phyloP scores from a whole-genome alignment of 64 coral and sea anemone species.

The Montipora foliosa region DNA sequence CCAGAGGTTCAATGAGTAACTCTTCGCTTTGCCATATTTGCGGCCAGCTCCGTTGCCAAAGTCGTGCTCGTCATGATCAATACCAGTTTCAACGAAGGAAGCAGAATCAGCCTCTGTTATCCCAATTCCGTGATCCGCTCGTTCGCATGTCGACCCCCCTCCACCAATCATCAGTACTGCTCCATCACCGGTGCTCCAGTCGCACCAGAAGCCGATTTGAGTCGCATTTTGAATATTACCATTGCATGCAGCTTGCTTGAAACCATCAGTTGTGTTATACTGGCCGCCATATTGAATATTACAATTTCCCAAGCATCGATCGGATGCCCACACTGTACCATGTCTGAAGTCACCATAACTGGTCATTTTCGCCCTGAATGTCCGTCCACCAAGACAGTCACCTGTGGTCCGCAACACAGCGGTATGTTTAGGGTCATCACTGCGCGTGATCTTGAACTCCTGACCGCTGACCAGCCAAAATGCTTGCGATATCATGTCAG shows the following conservation, averaged over 20 bases:
- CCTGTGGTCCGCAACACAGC: background rate
- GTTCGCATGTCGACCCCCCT: too few species aligned
- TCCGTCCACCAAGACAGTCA: slow-evolving; percentile 2
- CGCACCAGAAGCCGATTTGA: slow-evolving; percentile 23
- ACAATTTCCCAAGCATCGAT: slow-evolving; percentile 17
- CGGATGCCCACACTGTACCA: background rate
- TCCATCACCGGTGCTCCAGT: background rate
- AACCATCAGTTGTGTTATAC: background rate
- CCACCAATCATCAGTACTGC: background rate
- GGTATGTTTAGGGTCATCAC: slow-evolving; percentile 33
- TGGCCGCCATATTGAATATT: slow-evolving; percentile 3
- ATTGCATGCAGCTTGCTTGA: background rate
- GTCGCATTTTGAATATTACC: background rate
- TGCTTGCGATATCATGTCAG: slow-evolving; percentile 44
- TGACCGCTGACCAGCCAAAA: slow-evolving; percentile 37
- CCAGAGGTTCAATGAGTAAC: too few species aligned
- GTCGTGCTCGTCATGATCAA: too few species aligned
- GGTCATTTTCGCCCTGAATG: slow-evolving; percentile 31
- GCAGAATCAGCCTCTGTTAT: too few species aligned
- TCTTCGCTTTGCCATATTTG: too few species aligned
- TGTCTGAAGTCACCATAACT: slow-evolving; percentile 28
- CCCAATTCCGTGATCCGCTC: too few species aligned
- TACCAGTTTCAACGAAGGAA: too few species aligned
- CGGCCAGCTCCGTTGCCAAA: too few species aligned
- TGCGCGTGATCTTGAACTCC: slow-evolving; percentile 64